Conservation (phyloP, 2,888 invertebrate genomes). For the Germaria angustata region DNA sequence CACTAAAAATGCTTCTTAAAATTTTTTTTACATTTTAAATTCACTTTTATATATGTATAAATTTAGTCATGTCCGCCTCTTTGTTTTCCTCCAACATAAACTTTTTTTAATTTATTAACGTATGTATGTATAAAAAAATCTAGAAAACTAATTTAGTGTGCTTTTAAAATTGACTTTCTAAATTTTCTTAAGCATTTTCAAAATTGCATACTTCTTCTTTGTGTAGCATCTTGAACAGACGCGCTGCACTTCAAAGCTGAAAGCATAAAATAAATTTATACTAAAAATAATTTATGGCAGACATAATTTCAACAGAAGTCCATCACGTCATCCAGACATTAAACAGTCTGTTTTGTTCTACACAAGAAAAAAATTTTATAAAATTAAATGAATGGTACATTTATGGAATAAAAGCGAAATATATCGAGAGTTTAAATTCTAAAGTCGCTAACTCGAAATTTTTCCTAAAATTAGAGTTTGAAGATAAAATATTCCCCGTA, state of each 20-base stretch:
- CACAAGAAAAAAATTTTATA: background rate
- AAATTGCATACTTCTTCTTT: background rate
- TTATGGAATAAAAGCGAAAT: too few relatives aligned
- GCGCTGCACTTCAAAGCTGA: constrained; percentile 16
- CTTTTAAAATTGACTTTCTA: constrained; percentile 21
- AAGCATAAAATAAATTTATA: constrained; percentile 10
- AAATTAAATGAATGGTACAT: background rate
- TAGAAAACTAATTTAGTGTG: background rate
- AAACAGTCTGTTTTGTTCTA: constrained; percentile 8
- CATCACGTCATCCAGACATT: constrained; percentile 57
- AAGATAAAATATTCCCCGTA: too few relatives aligned
- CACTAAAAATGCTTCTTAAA: too few relatives aligned
- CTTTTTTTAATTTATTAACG: too few relatives aligned
- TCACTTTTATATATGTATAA: too few relatives aligned
- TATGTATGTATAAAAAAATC: background rate
- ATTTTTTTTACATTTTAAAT: too few relatives aligned
- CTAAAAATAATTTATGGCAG: constrained; percentile 50
- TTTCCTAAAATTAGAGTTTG: too few relatives aligned
- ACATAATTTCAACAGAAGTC: constrained; percentile 57
- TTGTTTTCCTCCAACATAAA: too few relatives aligned
- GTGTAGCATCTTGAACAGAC: background rate
- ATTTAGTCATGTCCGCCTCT: background rate
- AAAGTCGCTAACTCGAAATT: too few relatives aligned
- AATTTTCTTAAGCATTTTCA: background rate
- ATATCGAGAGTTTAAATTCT: too few relatives aligned